These are phyloP conservation scores for Chiloscyllium plagiosum DNA, from an alignment of 2,113 vertebrate species.

Conservation along the genomic window DNA sequence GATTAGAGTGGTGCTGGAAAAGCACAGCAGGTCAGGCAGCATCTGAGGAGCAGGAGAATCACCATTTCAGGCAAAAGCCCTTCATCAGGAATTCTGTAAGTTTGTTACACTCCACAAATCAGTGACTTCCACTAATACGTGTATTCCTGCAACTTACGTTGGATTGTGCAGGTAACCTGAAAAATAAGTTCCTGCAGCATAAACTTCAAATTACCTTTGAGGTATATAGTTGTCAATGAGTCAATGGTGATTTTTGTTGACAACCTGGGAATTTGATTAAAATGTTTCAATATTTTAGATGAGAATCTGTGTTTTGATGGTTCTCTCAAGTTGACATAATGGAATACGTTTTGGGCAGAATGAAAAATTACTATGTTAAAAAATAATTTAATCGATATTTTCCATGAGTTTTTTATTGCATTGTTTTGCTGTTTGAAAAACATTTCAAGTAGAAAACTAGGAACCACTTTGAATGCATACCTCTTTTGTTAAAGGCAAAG, in stretches of 20 bases:
- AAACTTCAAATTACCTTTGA: not conserved
- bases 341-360: not conserved
- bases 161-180: no score
- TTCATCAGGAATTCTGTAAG: no score
- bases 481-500: not conserved
- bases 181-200: no score
- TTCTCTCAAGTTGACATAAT: not conserved
- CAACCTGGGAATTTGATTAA: not conserved
- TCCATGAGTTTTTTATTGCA: not conserved
- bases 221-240: not conserved
- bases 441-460: not conserved
- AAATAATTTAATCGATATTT: not conserved
- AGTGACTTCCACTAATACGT: no score
- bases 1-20: no score
- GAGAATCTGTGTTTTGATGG: not conserved
- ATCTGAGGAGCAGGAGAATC: no score
- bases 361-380: not conserved
- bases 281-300: not conserved
- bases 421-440: not conserved
- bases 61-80: no score
- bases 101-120: no score
- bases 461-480: not conserved
- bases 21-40: no score
- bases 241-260: not conserved
- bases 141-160: no score